A percentile compares a stretch with the other conserved stretches of the same genome.
Evolutionary conservation across 2,888 invertebrate species (phyloP).

Genomic region (Noctua fimbriata): DNA sequence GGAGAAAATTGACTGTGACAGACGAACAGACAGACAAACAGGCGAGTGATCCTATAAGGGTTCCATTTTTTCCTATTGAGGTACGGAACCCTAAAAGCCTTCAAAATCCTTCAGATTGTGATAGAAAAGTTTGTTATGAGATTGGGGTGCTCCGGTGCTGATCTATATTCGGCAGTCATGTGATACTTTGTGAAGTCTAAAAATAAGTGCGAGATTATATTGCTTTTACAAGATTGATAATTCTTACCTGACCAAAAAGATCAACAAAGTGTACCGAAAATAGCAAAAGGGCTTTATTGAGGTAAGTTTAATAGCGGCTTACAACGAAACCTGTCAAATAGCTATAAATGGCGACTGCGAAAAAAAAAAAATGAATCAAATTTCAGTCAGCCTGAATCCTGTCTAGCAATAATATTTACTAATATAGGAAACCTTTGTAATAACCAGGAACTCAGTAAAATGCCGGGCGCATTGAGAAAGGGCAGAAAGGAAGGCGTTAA

Average conservation of each 20-base stretch:
- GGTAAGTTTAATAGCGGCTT: not conserved
- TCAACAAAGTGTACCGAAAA: not conserved
- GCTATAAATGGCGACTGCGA: not conserved
- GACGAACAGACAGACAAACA: too few species aligned
- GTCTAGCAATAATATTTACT: not conserved
- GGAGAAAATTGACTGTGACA: too few species aligned
- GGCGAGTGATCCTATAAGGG: too few species aligned
- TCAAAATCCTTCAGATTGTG: not conserved
- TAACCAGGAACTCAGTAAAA: not conserved
- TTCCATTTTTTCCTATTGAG: too few species aligned
- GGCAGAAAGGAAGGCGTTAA: not conserved
- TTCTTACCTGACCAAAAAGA: not conserved
- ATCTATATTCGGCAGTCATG: not conserved
- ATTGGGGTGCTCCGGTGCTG: not conserved
- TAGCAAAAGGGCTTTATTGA: not conserved
- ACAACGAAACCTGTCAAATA: not conserved
- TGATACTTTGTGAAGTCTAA: not conserved
- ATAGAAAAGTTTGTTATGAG: not conserved
- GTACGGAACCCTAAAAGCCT: too few species aligned
- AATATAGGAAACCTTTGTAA: not conserved
- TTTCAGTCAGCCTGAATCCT: not conserved
- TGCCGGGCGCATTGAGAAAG: not conserved
- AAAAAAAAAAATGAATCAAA: not conserved
- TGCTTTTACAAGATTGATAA: constrained; percentile 15
- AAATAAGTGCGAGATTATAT: not conserved